Base-by-base conservation (phyloP, 2,888 invertebrate species). In the Apodemia zela region DNA sequence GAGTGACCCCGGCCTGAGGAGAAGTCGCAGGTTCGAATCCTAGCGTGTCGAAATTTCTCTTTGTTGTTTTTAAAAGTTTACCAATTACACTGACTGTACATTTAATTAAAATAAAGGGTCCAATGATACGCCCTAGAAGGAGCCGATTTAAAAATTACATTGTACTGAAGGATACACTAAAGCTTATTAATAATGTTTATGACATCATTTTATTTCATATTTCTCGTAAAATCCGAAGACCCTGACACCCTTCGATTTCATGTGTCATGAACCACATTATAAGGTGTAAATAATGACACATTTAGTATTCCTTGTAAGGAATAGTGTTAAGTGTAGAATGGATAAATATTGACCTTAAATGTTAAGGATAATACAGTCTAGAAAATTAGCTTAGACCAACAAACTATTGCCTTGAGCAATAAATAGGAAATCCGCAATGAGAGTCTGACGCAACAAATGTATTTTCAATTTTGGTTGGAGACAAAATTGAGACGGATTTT, bases 231-330 rank as follows among this genome's bases (percentile, higher is more conserved):
- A 33, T 63, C 63, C 65, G 35, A 35, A 59, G 69, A 63, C 74
- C 76, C 66, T 76, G 75, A 72, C 74, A 75, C 67, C 63, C 65
- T 69, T 72, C 61, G 62, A 61, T 63, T 64, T 67, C 62, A 62
- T 15, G 62, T 58, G 62, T 54, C 25, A 21, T 11, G 49, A 8
- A 13, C 42, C 42, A 51, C 49, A 54, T 25, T 54, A 25, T 25
- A 54, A 54, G 21, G 11, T 21, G 60, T 66, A 67, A 60, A 70
- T 61, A 58, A 65, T 57, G 73, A 75, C 74, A 71, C 73, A 75
- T 75, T 73, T 70, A 59, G 69, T 74, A 76, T 78, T 77, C 78
- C 65, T 62, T 68, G 72, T 72, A 71, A 68, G 65, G 21, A 21
- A 38, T 21, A 59, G 54, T 59, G 59, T 60, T 25, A 51, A 59